Base-by-base conservation (phyloP, 2,888 invertebrate genomes). In the Oxytorus armatus region DNA sequence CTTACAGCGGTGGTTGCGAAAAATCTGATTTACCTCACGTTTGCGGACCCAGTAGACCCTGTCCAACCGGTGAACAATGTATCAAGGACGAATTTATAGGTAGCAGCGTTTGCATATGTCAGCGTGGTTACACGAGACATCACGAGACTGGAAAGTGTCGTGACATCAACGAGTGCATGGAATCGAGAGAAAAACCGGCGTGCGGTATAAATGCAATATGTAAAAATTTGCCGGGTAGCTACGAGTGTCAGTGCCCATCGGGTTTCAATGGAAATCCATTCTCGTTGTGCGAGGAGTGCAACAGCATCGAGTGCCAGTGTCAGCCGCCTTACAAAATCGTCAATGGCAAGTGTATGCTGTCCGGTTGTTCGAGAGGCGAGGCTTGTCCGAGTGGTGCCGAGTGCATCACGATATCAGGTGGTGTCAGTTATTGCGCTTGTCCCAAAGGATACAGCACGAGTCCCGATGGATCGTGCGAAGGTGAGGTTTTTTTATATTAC, bases 181-280 rank as follows among this genome's bases (percentile, higher is more conserved):
- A 96, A 86, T 93, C 95, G 29, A 92, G 94, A 70, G 96, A 95
- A 73, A 96, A 96, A 85, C 95, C 96, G 1, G 96, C 96, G 16
- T 98, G 98, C 92, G 98, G 98, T 0, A 92, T 96, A 23, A 97
- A 97, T 91, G 97, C 98, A 0, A 94, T 97, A 75, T 98, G 98
- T 89, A 97, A 97, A 90, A 98, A 98, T 92, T 92, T 98, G 65
- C 98, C 98, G 0, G 98, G 98, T 57, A 97, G 97, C 89, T 98
- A 98, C 89, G 97, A 97, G 92, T 98, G 98, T 86, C 96, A 96
- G 88, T 98, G 98, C 88, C 96, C 97, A 0, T 93, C 95, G 29
- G 97, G 97, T 36, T 97, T 96, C 89, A 96, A 96, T 88, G 98
- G 98, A 53, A 98, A 98, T 92, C 97, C 98, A 0, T 98, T 97